Conservation (phyloP, 2,113 vertebrate species). For the Pristiophorus japonicus region DNA sequence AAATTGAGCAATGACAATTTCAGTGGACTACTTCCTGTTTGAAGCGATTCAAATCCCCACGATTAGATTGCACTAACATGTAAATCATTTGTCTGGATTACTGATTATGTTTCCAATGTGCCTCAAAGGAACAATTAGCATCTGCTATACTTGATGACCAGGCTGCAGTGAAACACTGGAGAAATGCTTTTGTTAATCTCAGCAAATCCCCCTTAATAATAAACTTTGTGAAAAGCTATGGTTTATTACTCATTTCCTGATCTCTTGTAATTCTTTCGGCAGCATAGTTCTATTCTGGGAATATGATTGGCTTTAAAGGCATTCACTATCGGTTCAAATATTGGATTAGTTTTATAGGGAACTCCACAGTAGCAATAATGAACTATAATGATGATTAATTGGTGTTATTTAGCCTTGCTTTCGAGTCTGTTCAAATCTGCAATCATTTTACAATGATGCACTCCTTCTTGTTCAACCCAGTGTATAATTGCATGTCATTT, state of each 20-base stretch:
- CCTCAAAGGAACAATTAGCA: not conserved
- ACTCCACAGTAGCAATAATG: not conserved
- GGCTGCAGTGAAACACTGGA: not conserved
- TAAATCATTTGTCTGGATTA: constrained; percentile 8
- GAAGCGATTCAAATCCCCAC: constrained; percentile 42
- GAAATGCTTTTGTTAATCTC: not conserved
- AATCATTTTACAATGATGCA: not conserved
- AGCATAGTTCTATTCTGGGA: not conserved
- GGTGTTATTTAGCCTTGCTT: not conserved
- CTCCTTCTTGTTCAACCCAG: not conserved
- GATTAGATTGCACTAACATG: constrained; percentile 9
- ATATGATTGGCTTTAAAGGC: not conserved
- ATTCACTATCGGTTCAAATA: not conserved
- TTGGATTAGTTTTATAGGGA: not conserved
- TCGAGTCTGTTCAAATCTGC: not conserved
- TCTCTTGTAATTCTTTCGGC: not conserved
- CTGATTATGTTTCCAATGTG: not conserved
- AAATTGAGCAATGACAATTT: not conserved
- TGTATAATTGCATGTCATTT: not conserved
- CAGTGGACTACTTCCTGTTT: not conserved
- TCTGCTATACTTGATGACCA: not conserved
- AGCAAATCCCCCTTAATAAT: not conserved
- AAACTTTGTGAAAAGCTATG: not conserved
- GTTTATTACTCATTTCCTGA: constrained; percentile 12
- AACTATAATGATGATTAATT: constrained; percentile 23